phyloP scores from a whole-genome alignment of 1,140 invertebrate genomes.

The Acyrthosiphon pisum region DNA sequence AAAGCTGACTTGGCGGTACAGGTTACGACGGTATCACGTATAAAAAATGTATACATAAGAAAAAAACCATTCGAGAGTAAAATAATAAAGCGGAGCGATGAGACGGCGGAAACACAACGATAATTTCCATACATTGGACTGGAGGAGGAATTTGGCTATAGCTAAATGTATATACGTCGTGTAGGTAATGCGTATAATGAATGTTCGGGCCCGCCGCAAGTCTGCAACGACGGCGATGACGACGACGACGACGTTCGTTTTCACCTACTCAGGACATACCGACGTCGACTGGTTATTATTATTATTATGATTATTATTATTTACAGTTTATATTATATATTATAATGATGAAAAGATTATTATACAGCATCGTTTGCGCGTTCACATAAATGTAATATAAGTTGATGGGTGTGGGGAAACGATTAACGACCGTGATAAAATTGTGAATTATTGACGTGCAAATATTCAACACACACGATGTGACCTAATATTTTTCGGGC shows the following conservation, averaged over 20 bases:
- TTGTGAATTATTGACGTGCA: conserved; percentile 22
- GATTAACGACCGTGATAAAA: conserved; percentile 39
- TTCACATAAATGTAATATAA: not conserved
- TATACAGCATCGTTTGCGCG: not conserved
- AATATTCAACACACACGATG: conserved; percentile 12
- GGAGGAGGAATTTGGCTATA: not conserved
- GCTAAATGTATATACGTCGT: not conserved
- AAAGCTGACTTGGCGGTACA: conserved; percentile 29
- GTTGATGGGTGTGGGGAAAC: not conserved
- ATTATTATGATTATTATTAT: conserved; percentile 39
- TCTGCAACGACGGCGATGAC: not conserved
- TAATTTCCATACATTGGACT: not conserved
- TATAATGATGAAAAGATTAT: conserved; percentile 6
- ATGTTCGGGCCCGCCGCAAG: not conserved
- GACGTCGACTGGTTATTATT: not conserved
- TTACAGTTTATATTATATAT: conserved; percentile 7
- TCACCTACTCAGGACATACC: conserved; percentile 6
- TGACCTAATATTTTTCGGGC: not conserved
- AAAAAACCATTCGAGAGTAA: conserved; percentile 24
- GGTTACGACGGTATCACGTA: not conserved
- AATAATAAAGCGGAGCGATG: not conserved
- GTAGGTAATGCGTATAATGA: not conserved
- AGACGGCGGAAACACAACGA: conserved; percentile 25
- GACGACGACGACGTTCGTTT: not conserved
- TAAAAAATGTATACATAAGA: not conserved